phyloP scores from a whole-genome alignment of 2,113 vertebrate species.

The Lamprologus callipterus region DNA sequence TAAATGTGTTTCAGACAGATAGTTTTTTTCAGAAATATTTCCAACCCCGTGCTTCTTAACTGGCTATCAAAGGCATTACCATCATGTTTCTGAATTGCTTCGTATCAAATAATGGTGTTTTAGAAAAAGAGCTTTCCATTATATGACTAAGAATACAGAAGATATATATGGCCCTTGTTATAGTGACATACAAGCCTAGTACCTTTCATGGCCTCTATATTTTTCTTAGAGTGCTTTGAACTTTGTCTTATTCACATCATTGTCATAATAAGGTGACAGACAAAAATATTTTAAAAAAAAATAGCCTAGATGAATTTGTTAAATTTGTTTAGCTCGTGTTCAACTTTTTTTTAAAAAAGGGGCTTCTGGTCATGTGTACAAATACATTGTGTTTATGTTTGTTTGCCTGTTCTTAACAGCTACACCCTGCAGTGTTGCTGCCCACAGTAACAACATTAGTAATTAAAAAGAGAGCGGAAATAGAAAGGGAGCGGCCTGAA shows the following conservation, averaged over 20 bases:
- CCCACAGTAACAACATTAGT: background rate
- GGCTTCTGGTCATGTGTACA: background rate
- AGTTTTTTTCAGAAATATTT: background rate
- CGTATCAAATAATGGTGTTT: background rate
- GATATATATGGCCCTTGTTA: background rate
- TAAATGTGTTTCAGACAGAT: background rate
- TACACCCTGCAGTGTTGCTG: background rate
- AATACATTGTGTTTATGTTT: background rate
- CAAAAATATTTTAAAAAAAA: rapidly evolving
- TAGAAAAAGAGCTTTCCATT: background rate
- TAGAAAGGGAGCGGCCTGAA: background rate
- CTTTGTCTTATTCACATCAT: background rate
- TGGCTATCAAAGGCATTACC: background rate
- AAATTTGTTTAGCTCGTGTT: background rate
- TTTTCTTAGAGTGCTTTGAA: background rate
- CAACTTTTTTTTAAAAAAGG: background rate
- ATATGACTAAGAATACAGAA: background rate
- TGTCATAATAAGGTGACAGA: background rate
- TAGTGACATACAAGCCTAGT: background rate
- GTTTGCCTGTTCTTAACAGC: background rate
- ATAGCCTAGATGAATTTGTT: background rate
- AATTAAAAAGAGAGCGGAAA: conserved; percentile 6
- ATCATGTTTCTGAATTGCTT: background rate
- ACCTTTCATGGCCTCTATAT: background rate
- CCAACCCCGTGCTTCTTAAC: background rate